Conservation (phyloP, 2,888 invertebrate species). For the Stenotaenia linearis region DNA sequence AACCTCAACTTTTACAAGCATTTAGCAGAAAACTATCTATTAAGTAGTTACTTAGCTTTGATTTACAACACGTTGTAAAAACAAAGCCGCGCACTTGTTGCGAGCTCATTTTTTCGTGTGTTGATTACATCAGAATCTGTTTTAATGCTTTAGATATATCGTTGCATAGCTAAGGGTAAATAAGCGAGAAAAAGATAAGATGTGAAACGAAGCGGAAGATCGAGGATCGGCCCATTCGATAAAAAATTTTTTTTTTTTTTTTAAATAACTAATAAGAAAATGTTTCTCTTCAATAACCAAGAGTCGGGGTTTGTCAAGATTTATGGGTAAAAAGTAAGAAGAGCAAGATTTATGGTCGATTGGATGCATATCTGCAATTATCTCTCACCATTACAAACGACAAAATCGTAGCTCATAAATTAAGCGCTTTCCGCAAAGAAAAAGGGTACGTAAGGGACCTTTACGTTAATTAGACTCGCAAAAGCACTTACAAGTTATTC, state of each 20-base stretch:
- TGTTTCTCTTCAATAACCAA: neutral
- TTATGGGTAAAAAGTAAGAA: neutral
- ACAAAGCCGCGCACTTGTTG: neutral
- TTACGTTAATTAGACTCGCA: constrained; percentile 10
- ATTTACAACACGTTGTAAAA: constrained; percentile 8
- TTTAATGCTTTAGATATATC: neutral
- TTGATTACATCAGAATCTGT: neutral
- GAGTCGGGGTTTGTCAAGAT: neutral
- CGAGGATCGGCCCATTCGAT: neutral
- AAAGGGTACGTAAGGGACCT: neutral
- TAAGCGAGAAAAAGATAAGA: constrained; percentile 1
- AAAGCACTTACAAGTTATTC: neutral
- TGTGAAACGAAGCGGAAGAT: constrained; percentile 14
- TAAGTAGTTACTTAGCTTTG: constrained; percentile 8
- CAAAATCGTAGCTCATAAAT: constrained; percentile 21
- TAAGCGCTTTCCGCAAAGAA: neutral
- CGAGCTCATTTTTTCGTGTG: neutral
- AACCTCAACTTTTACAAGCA: constrained; percentile 19
- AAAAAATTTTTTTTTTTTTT: too few species aligned
- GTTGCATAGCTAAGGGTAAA: neutral
- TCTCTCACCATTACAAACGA: constrained; percentile 13
- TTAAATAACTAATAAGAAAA: neutral
- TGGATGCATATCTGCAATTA: constrained; percentile 29
- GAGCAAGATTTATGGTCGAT: constrained; percentile 21
- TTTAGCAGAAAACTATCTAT: neutral